A percentile compares a stretch with the other conserved stretches of the same genome.
Conservation (phyloP, 2,888 invertebrate genomes). For the Amphipoea lucens region DNA sequence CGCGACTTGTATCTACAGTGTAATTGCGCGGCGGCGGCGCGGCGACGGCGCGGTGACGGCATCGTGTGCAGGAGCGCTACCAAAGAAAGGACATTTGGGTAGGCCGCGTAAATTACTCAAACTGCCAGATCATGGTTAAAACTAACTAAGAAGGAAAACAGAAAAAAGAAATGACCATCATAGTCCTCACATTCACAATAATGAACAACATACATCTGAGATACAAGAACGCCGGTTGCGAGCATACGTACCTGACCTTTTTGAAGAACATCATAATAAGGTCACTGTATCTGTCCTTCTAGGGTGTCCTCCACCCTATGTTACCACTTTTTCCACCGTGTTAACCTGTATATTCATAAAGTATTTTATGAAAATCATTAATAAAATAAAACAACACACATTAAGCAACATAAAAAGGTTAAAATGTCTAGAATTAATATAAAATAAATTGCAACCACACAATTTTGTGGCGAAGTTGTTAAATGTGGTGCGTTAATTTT, state of each 20-base stretch:
- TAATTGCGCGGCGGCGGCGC: too few relatives aligned
- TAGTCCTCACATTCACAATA: too few relatives aligned
- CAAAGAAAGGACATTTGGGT: too few relatives aligned
- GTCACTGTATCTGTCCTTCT: neutral
- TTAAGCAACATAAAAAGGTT: neutral
- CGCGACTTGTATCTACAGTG: too few relatives aligned
- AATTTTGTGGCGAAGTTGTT: conserved; percentile 8
- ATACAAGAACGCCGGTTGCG: too few relatives aligned
- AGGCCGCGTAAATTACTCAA: too few relatives aligned
- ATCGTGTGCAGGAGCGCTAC: too few relatives aligned
- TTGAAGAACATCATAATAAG: neutral
- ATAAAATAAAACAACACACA: neutral
- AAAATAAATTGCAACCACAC: neutral
- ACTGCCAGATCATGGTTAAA: too few relatives aligned
- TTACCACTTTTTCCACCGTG: too few relatives aligned
- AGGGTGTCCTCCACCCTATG: neutral
- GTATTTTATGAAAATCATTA: neutral
- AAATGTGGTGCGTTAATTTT: conserved; percentile 5
- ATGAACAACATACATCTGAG: neutral
- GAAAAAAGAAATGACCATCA: too few relatives aligned
- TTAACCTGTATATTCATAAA: neutral
- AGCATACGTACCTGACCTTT: neutral
- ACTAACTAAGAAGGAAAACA: too few relatives aligned
- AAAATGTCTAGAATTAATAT: neutral
- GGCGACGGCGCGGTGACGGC: too few relatives aligned